Evolutionary conservation across 2,113 vertebrate species (phyloP), one percentile per base, ranked within the genome.

Genomic region (Siniperca chuatsi): DNA sequence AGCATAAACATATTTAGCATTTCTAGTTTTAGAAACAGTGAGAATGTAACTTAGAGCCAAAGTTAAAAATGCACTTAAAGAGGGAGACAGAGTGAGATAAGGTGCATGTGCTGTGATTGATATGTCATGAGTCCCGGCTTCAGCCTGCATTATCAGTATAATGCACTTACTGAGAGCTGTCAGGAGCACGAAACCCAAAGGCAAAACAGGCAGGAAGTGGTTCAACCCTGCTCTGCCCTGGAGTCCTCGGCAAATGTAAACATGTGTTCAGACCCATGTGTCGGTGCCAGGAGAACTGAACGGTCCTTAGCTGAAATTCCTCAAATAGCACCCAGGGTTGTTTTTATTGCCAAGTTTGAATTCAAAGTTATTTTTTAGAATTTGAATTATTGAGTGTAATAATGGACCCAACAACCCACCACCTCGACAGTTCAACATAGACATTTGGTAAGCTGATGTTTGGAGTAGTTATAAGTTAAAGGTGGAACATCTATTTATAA

Each of bases 231-330:
- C 74, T 79, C 40, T 58, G 46, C 55, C 54, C 57, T 18, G 52
- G 23, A 69, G 72, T 67, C 79, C 52, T 71, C 50, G 86, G 44
- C 29, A 76, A 52, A 86, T 85, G 73, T 75, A 75, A 90, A 89
- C 67, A 77, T 7, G 21, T 87, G 79, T 84, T 88, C 67, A 86
- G 81, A 64, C 75, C 23, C 35, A 4, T 77, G 78, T 67, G 77
- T 52, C 68, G 0, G 21, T 75, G 79, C 76, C 74, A 42, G 15
- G 60, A 62, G n/a, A 62, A 55, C 55, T 54, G 15, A 44, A 65
- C 46, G 37, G 70, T 50, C 37, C 21, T 60, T 16, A 0, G 11
- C 6, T 80, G 52, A 85, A 40, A 57, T 81, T 75, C 65, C 54
- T 60, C 61, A 77, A 66, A 54, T 66, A n/a, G 61, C 48, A 68